Base-by-base conservation (phyloP, 2,113 vertebrate genomes). In the Blennius ocellaris region DNA sequence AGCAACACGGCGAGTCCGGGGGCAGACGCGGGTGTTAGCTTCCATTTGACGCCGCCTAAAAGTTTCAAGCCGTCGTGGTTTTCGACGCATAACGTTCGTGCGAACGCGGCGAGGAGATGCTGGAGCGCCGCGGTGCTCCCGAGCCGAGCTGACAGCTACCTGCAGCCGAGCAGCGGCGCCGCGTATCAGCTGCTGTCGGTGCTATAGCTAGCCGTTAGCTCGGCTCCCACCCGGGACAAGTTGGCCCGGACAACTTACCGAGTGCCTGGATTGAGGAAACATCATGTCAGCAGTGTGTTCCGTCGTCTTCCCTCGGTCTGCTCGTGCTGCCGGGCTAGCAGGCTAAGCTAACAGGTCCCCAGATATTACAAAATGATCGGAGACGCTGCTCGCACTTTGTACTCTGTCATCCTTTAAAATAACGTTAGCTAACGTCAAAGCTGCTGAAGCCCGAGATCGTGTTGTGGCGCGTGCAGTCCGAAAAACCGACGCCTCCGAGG, bases 261-360 rank as follows among this genome's bases (percentile, higher is more conserved):
- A 93, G 91, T 95, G 94, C 80, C 94, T 94, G 17, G 94, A 92
- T 92, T 93, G 93, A 93, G 94, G 94, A 95, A 95, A 95, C 94
- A 95, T 95, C 94, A 95, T 94, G 93, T 94, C 94, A 94, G 73
- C 94, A 91, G 73, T 73, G 85, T 73, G 81, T 80, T 72, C 88
- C 83, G 39, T 57, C 66, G 68, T 73, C 79, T 79, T 71, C 78
- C 68, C 72, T 71, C 71, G 52, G 53, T 77, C 59, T 51, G 17
- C 40, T 61, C 53, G 70, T 87, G 54, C 59, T 5, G 62, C 73
- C 76, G 64, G 73, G 84, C 84, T 78, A 81, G 84, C 80, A 69
- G 69, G 83, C 83, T 90, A 87, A 83, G 89, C 91, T 89, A 91
- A 91, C 85, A 80, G 79, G 62, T 87, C 77, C 76, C 84, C 82